Evolutionary conservation across 2,113 vertebrate genomes (phyloP), one percentile per base, ranked within the genome.

Genomic region (Crocuta crocuta): DNA sequence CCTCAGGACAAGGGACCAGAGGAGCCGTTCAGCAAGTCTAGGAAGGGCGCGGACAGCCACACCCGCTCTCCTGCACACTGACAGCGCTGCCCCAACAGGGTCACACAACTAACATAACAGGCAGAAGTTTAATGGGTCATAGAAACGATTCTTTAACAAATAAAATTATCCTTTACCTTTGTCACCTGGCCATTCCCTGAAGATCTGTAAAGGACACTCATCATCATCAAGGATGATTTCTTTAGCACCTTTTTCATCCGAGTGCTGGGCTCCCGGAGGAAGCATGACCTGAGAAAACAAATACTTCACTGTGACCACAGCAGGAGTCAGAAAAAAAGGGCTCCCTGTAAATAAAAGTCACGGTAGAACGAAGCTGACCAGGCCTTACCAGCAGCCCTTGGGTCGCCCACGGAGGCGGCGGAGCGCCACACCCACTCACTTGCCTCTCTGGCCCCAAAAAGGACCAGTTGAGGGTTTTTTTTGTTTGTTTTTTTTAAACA

Each of bases 121-220:
- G 3, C 0, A 61, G 26, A 61, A 31, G 83, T 12, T 17, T 21
- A 53, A 33, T 0, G 1, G 0, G 0, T 2, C 35, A 24, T 6
- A 31, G 31, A 73, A 50, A 16, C 4, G 17, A 45, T 0, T 17
- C n/a, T 21, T 65, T 21, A 35, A 35, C 50, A 39, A 24, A 12
- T 6, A 26, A 12, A 39, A 17, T 0, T 4, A 10, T 21, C 9
- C n/a, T 31, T 85, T 98, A 99, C 99, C 99, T 99, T 99, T 99
- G 98, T 99, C 99, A 85, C 99, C 99, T 74, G 99, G 99, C 99
- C 99, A 99, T 81, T 99, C 99, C 98, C 99, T 99, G 99, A 99
- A 99, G 98, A 99, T 99, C 93, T 99, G 99, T 96, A 99, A 98
- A 10, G 99, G 99, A 97, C 99, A 99, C 96, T 99, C 99, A 0